Percentiles rank a stretch among this genome's conserved stretches.
phyloP scores from a whole-genome alignment of 2,113 vertebrate genomes.

The Leuciscus idus region DNA sequence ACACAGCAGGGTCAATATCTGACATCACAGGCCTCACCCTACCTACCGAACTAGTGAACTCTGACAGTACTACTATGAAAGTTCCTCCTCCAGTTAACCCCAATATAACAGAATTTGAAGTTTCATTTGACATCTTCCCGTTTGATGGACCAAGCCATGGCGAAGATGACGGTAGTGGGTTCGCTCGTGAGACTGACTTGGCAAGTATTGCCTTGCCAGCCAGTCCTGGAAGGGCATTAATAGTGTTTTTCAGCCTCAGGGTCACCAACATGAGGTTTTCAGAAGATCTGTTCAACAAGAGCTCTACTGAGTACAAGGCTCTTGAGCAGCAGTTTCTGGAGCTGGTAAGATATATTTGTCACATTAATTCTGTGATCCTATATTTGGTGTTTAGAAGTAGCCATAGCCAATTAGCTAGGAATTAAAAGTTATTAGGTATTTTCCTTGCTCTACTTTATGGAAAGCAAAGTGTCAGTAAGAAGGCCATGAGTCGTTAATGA shows the following conservation, averaged over 20 bases:
- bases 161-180: constrained; percentile 66
- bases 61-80: constrained; percentile 9
- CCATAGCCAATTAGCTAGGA: background rate
- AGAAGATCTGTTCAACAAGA: constrained; percentile 92
- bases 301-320: constrained; percentile 90
- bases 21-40: background rate
- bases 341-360: constrained; percentile 79
- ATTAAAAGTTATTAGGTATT: background rate
- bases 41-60: background rate
- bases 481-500: background rate
- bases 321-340: constrained; percentile 91
- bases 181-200: constrained; percentile 61
- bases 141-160: constrained; percentile 27
- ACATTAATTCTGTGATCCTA: background rate
- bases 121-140: constrained; percentile 68
- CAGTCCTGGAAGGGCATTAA: constrained; percentile 75
- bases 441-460: background rate
- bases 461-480: background rate
- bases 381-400: background rate
- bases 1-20: background rate
- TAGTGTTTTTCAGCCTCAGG: constrained; percentile 94
- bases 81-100: constrained; percentile 20
- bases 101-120: constrained; percentile 51
- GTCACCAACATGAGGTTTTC: constrained; percentile 98
- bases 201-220: constrained; percentile 63